Evolutionary conservation across 92 coral and sea anemone species (phyloP).

Genomic region (Epizoanthus ramosus): DNA sequence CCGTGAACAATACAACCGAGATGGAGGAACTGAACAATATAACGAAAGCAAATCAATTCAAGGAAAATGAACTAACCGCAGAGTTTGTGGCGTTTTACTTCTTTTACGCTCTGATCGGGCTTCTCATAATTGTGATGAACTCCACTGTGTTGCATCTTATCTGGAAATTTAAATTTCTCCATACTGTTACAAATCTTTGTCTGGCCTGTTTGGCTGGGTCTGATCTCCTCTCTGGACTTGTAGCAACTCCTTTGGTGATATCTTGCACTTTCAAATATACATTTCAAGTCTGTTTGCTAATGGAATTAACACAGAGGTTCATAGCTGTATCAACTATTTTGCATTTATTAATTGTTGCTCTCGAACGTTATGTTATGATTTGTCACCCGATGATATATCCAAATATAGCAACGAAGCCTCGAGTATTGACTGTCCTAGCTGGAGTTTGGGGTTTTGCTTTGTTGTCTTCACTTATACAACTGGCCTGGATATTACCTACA

Average conservation of each 20-base stretch:
- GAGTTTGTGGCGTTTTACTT: constrained; percentile 13
- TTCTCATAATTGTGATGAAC: constrained; percentile 9
- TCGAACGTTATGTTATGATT: constrained; percentile 20
- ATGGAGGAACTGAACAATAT: too few species aligned
- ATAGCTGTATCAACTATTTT: constrained; percentile 31
- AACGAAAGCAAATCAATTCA: background rate
- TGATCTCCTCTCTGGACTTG: constrained; percentile 33
- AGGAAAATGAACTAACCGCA: constrained; percentile 1
- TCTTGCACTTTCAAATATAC: background rate
- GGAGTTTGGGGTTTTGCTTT: constrained; percentile 30
- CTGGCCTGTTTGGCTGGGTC: constrained; percentile 28
- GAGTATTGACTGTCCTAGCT: background rate
- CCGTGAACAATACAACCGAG: too few species aligned
- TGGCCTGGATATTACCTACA: constrained; percentile 28
- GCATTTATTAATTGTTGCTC: constrained; percentile 16
- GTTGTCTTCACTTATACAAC: constrained; percentile 1
- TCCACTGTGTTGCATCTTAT: constrained; percentile 10
- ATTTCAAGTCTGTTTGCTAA: constrained; percentile 25
- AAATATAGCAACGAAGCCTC: background rate
- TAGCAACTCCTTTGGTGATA: constrained; percentile 24
- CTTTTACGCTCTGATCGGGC: constrained; percentile 4
- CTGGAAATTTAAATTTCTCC: constrained; percentile 12
- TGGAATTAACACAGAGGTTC: constrained; percentile 20
- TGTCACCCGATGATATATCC: constrained; percentile 23
- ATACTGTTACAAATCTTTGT: constrained; percentile 26